A percentile compares a stretch with the other conserved stretches of the same genome.
Evolutionary conservation across 2,797 vertebrate genomes (phyloP).

Genomic region (Bradypus variegatus): DNA sequence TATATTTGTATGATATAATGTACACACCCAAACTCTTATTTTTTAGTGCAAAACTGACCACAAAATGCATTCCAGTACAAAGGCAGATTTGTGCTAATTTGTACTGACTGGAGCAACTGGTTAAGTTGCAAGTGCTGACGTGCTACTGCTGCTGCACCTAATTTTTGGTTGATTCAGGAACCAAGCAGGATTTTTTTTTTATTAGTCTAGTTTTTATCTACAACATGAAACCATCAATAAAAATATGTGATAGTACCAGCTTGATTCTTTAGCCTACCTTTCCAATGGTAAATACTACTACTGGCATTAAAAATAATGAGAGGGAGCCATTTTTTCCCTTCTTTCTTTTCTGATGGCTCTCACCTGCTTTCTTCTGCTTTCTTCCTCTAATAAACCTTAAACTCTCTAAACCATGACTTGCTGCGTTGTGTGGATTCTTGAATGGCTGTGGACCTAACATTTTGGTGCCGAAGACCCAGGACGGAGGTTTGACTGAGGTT

Average conservation of each 20-base stretch:
- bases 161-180: neutral
- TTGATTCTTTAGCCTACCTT: neutral
- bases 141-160: neutral
- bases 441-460: too few species aligned
- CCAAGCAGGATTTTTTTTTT: neutral
- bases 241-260: neutral
- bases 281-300: neutral
- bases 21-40: neutral
- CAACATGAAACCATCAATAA: neutral
- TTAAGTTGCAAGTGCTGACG: neutral
- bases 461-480: too few species aligned
- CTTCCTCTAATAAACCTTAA: too few species aligned
- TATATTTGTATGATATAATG: neutral
- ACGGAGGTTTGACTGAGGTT: too few species aligned
- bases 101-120: neutral
- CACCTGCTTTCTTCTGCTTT: too few species aligned
- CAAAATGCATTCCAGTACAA: neutral
- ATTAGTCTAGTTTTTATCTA: neutral
- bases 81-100: neutral
- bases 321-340: too few species aligned
- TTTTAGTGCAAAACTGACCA: neutral
- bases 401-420: too few species aligned
- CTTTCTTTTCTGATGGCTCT: too few species aligned
- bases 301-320: constrained; percentile 12
- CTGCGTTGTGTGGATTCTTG: too few species aligned